Conservation (phyloP, 2,888 invertebrate genomes). For the Himalopsyche tibetana region DNA sequence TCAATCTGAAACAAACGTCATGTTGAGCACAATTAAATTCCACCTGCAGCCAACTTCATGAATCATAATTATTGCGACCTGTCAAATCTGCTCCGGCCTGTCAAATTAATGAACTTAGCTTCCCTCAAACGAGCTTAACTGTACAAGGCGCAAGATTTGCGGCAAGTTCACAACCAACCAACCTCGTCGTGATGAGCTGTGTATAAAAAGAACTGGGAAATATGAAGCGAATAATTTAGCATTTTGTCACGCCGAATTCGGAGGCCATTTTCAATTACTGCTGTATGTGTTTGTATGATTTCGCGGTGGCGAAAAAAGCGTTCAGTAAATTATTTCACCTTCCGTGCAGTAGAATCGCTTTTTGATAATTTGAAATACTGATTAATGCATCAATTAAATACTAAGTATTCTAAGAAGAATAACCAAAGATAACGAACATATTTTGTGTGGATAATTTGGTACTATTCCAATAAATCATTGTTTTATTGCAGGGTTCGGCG, state of each 20-base stretch:
- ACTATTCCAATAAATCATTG: too few species aligned
- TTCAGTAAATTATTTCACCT: too few species aligned
- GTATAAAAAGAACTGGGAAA: neutral
- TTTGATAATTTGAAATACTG: too few species aligned
- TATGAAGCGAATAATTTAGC: slow-evolving; percentile 22
- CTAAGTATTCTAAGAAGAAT: too few species aligned
- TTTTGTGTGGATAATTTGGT: too few species aligned
- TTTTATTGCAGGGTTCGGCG: too few species aligned
- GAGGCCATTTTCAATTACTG: slow-evolving; percentile 33
- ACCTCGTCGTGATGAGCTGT: neutral
- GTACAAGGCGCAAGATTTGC: slow-evolving; percentile 1
- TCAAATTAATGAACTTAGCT: slow-evolving; percentile 30
- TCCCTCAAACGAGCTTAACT: slow-evolving; percentile 31
- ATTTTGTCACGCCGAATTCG: slow-evolving; percentile 33
- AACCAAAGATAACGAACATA: too few species aligned
- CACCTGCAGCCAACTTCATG: slow-evolving; percentile 28
- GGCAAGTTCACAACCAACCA: slow-evolving; percentile 19
- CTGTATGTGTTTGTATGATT: slow-evolving; percentile 20
- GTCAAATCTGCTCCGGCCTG: slow-evolving; percentile 28
- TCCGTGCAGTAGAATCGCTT: too few species aligned
- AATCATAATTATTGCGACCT: slow-evolving; percentile 27
- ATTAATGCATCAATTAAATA: too few species aligned
- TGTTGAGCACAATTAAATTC: slow-evolving; percentile 19
- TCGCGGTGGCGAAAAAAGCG: neutral
- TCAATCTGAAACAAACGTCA: neutral